Conservation (phyloP, 2,797 vertebrate genomes). For the Lithobates sylvaticus region DNA sequence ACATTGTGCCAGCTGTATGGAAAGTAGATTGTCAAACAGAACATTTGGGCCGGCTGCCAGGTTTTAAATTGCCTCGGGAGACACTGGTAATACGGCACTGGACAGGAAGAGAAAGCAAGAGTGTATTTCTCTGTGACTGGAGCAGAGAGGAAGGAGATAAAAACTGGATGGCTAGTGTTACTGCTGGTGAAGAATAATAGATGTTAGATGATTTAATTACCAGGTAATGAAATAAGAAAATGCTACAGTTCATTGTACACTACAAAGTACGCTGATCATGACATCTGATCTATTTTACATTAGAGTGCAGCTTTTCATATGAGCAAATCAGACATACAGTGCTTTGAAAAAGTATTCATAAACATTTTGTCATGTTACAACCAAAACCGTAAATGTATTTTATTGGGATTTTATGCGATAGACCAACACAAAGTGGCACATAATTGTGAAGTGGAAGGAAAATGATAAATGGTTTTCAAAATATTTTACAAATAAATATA, state of each 20-base stretch:
- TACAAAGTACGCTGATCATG: too few relatives aligned
- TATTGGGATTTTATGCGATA: too few relatives aligned
- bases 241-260: neutral
- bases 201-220: neutral
- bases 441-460: too few relatives aligned
- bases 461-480: too few relatives aligned
- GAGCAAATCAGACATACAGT: too few relatives aligned
- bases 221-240: neutral
- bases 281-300: too few relatives aligned
- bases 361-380: too few relatives aligned
- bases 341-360: too few relatives aligned
- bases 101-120: slow-evolving; percentile 22
- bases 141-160: neutral
- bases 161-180: neutral
- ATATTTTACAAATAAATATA: too few relatives aligned
- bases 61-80: slow-evolving; percentile 48
- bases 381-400: too few relatives aligned
- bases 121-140: slow-evolving; percentile 9
- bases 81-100: slow-evolving; percentile 42
- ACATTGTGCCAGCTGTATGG: slow-evolving; percentile 48
- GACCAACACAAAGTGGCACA: too few relatives aligned
- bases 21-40: slow-evolving; percentile 45
- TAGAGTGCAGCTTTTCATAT: too few relatives aligned
- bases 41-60: slow-evolving; percentile 33
- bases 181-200: neutral